Evolutionary conservation across 2,888 invertebrate species (phyloP).

Genomic region (Agriopis marginaria): DNA sequence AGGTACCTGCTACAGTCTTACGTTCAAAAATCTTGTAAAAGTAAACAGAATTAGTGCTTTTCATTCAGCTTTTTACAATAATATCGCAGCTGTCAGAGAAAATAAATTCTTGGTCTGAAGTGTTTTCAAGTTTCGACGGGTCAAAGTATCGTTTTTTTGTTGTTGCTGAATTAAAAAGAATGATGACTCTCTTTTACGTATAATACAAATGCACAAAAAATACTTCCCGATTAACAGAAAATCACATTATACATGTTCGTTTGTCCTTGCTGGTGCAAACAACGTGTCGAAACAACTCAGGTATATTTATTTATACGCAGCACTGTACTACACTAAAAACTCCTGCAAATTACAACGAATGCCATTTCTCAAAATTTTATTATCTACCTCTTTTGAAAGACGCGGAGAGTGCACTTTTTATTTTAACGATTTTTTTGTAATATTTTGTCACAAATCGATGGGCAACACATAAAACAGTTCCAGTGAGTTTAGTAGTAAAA

Average conservation of each 20-base stretch:
- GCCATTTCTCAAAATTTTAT: slow-evolving; percentile 5
- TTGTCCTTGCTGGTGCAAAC: slow-evolving; percentile 32
- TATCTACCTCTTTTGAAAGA: neutral
- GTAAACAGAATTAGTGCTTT: too few species aligned
- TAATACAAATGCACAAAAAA: neutral
- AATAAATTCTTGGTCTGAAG: too few species aligned
- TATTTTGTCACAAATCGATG: slow-evolving; percentile 5
- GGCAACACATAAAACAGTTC: slow-evolving; percentile 20
- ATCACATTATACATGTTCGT: neutral
- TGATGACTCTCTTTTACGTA: neutral
- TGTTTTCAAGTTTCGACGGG: neutral
- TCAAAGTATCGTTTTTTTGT: too few species aligned
- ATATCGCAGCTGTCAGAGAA: too few species aligned
- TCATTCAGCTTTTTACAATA: too few species aligned
- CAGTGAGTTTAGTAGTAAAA: slow-evolving; percentile 25
- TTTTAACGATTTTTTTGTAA: neutral
- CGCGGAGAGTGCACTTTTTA: neutral
- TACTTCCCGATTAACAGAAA: neutral
- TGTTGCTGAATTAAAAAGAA: neutral
- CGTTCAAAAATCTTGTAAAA: too few species aligned
- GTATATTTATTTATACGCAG: slow-evolving; percentile 56
- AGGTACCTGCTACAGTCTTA: too few species aligned
- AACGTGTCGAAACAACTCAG: slow-evolving; percentile 35
- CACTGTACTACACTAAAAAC: slow-evolving; percentile 57
- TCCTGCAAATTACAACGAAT: slow-evolving; percentile 25